Percentiles rank a stretch among this genome's conserved stretches.
phyloP scores from a whole-genome alignment of 2,113 vertebrate genomes.

The Pterophyllum scalare region DNA sequence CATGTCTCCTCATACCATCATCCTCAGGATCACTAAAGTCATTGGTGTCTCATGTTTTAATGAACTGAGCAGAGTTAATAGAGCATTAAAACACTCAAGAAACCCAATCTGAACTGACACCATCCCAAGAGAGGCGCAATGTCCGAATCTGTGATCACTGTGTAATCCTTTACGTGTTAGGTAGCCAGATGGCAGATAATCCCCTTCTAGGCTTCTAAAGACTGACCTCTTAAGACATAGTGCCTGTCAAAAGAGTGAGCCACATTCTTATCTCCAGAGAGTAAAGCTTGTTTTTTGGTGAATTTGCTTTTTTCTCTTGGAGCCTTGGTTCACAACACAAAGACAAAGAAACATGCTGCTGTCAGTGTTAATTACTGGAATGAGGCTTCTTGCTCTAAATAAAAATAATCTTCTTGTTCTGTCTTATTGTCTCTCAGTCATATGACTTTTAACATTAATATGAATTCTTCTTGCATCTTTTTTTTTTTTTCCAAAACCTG shows the following conservation, averaged over 20 bases:
- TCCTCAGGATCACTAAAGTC: background rate
- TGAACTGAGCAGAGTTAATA: background rate
- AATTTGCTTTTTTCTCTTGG: background rate
- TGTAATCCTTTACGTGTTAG: background rate
- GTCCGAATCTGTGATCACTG: background rate
- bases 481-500: constrained; percentile 6
- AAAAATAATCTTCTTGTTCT: background rate
- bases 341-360: background rate
- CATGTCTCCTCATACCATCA: background rate
- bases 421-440: background rate
- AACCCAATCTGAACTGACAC: background rate
- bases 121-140: background rate
- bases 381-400: background rate
- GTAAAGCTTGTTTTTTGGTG: background rate
- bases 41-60: background rate
- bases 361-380: background rate
- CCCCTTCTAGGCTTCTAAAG: background rate
- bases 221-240: constrained; percentile 11
- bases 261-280: background rate
- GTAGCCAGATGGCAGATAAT: constrained; percentile 23
- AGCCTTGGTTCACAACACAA: constrained; percentile 6
- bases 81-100: constrained; percentile 2
- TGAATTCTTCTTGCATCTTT: constrained; percentile 4
- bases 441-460: constrained; percentile 11
- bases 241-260: background rate